Base-by-base conservation (phyloP, 2,113 vertebrate species). In the Scomber scombrus region DNA sequence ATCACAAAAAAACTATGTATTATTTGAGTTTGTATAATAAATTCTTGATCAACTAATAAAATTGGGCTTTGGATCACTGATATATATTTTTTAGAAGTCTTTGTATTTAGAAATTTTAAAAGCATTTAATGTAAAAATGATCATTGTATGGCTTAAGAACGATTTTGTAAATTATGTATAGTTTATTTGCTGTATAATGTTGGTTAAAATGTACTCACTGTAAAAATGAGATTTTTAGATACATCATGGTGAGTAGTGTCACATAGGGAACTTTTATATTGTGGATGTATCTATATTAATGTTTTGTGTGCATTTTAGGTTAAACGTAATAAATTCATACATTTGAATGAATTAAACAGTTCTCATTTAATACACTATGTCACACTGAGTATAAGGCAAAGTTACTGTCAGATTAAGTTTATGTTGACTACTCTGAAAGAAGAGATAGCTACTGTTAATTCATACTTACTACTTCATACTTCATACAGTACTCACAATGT, bases 131-230 rank as follows among this genome's bases (percentile, higher is more conserved):
- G 15, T 57, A 47, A 55, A 75, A 54, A 65, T 12, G 1, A 56
- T 49, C 54, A 12, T 60, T 85, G 29, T 15, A 52, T 81, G 66
- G 21, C 18, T 29, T 47, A 10, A 66, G 10, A 45, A 58, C 46
- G n/a, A 67, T 29, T 3, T 55, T 92, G 85, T 92, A 92, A 85
- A 92, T 89, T 40, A 46, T 90, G 82, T 91, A 88, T 76, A 83
- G 65, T 80, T 72, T 64, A 78, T 34, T 43, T 52, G 1, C 23
- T 60, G 21, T 49, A 26, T 29, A 49, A 11, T 60, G 23, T 26
- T 26, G 18, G 58, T 56, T 45, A 18, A 79, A 63, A 78, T 66
- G 19, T 45, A 23, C 15, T 43, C 29, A 26, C 11, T 40, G 47
- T 69, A 67, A 79, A 81, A 72, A 72, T 11, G 0, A 23, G 19